Evolutionary conservation across 1,140 invertebrate genomes (phyloP).

Genomic region (Propsilocerus akamusi): DNA sequence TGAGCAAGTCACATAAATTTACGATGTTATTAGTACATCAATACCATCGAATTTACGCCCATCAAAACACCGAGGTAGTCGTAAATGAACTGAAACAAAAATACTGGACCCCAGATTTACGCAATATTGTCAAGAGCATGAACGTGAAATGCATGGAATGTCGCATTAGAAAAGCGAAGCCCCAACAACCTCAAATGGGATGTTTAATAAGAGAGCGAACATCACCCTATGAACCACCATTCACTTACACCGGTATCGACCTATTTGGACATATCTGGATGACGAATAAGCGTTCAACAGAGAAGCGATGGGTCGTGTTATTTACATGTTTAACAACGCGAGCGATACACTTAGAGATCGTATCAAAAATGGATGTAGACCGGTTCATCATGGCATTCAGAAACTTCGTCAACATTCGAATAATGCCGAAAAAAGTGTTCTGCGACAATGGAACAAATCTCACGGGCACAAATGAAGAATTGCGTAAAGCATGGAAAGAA

Average conservation of each 20-base stretch:
- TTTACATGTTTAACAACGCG: slow-evolving; percentile 14
- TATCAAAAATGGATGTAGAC: slow-evolving; percentile 12
- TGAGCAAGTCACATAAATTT: neutral
- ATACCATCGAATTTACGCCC: slow-evolving; percentile 5
- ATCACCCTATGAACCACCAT: slow-evolving; percentile 2
- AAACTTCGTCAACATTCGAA: too few species aligned
- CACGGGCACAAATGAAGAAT: neutral
- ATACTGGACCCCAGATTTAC: slow-evolving; percentile 1
- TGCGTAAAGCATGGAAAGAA: neutral
- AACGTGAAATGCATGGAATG: neutral
- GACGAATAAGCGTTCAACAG: slow-evolving; percentile 1
- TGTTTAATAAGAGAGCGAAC: neutral
- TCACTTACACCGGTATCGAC: slow-evolving; percentile 7
- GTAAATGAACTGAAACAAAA: slow-evolving; percentile 8
- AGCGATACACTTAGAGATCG: slow-evolving; percentile 11
- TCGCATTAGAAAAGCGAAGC: neutral
- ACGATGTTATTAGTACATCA: neutral
- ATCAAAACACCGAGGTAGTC: slow-evolving; percentile 6
- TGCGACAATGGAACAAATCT: slow-evolving; percentile 5
- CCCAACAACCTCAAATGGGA: neutral
- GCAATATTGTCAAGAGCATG: neutral
- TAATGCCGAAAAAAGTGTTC: neutral
- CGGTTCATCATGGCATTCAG: slow-evolving; percentile 12
- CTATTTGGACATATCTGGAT: slow-evolving; percentile 2
- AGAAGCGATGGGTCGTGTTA: slow-evolving; percentile 13